Base-by-base conservation (phyloP, 2,797 vertebrate species). In the Pelochelys cantorii region DNA sequence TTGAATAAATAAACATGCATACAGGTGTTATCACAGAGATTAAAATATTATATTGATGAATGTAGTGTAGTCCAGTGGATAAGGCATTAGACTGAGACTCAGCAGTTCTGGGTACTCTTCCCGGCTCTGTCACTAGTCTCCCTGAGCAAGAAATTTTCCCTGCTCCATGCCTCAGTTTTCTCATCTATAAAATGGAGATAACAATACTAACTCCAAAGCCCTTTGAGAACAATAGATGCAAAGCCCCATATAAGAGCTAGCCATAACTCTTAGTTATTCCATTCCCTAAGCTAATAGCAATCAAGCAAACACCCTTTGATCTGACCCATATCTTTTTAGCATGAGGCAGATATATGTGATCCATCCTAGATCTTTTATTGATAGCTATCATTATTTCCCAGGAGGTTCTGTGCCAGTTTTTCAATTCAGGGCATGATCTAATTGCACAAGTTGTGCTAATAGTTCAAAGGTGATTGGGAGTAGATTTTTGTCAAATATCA, bases 381-480 rank as follows among this genome's bases (percentile, higher is more conserved):
- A 87, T 90, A 93, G 88, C 78, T 59, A 22, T n/a, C 1, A 0
- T 77, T 84, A 82, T 88, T 96, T 96, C 94, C 85, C 92, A 91
- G 79, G 56, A 93, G 79, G 95, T 92, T 94, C 79, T 84, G 27
- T 87, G 89, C 85, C 90, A 85, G 87, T 15, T 87, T 95, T 93
- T 89, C 89, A 94, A 7, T 82, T 90, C 89, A 83, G 81, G 68
- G 86, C 80, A 83, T 86, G 68, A 90, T 88, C 80, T 94, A 91
- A 93, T 89, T 94, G 93, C 92, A 3, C 3, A 75, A 93, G 83
- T 87, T 79, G 86, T 89, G 53, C 88, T 96, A 95, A 94, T 94
- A 93, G 81, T 90, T 93, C 96, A 89, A 89, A n/a, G 15, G 78
- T 85, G 84, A 96, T 96, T 93, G 92, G 83, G 34, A 82, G 91